A percentile compares a stretch with the other conserved stretches of the same genome.
These are phyloP conservation scores for Pedionomus torquatus DNA, from an alignment of 2,113 vertebrate genomes.

Conservation along the genomic window DNA sequence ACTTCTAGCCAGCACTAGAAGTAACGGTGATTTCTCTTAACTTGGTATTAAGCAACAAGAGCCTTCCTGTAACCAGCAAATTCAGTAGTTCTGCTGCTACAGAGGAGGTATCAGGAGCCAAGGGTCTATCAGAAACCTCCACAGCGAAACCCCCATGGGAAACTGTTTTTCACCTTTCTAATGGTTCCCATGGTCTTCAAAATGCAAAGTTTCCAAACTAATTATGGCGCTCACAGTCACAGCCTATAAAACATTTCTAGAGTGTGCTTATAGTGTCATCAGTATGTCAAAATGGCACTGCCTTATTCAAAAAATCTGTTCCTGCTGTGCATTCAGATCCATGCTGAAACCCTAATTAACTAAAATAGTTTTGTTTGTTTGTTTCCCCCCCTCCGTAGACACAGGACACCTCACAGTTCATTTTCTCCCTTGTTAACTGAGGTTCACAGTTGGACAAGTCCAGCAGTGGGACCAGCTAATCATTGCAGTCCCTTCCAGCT, in stretches of 20 bases:
- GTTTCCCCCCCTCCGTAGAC: too few species aligned
- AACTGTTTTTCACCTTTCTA: neutral
- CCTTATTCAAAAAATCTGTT: neutral
- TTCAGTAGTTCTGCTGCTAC: constrained; percentile 61
- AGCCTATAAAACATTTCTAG: neutral
- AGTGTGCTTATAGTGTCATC: neutral
- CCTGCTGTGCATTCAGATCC: neutral
- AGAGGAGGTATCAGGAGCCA: too few species aligned
- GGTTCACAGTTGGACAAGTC: too few species aligned
- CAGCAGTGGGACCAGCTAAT: too few species aligned
- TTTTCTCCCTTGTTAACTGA: too few species aligned
- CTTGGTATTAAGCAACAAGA: constrained; percentile 26
- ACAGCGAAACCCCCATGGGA: too few species aligned
- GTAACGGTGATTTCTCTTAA: constrained; percentile 48
- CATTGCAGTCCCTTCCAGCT: too few species aligned
- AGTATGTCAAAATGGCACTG: neutral
- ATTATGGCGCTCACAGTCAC: neutral
- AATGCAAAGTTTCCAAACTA: neutral
- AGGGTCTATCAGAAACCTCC: too few species aligned
- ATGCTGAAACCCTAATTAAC: too few species aligned
- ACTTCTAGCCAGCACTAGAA: constrained; percentile 20
- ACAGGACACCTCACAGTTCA: too few species aligned
- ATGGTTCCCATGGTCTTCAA: neutral
- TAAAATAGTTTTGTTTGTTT: too few species aligned
- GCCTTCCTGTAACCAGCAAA: constrained; percentile 1